phyloP scores from a whole-genome alignment of 2,113 vertebrate genomes.

The Dasyurus viverrinus region DNA sequence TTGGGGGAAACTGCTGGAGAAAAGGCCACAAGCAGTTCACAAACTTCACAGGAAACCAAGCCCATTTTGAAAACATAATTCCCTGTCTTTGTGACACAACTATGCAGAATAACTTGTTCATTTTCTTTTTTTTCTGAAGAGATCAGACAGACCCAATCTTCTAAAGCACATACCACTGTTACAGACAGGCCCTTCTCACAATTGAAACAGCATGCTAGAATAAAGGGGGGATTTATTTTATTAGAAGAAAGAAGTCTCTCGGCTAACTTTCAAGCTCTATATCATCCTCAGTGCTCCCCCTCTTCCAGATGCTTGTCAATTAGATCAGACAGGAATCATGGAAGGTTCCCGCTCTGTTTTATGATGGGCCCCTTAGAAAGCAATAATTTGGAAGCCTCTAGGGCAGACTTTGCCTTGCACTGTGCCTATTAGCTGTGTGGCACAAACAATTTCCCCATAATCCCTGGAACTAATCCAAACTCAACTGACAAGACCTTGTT shows the following conservation, averaged over 20 bases:
- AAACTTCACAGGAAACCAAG: neutral
- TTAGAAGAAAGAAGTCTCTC: conserved; percentile 14
- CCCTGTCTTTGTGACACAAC: neutral
- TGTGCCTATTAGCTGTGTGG: neutral
- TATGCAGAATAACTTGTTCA: neutral
- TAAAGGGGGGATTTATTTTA: conserved; percentile 40
- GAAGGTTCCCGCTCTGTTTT: conserved; percentile 26
- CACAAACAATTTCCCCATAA: neutral
- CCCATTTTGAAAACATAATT: conserved; percentile 15
- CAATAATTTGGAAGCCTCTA: neutral
- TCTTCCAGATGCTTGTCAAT: conserved; percentile 31
- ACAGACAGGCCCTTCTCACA: conserved; percentile 2
- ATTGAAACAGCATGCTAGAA: neutral
- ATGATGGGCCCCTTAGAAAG: conserved; percentile 4
- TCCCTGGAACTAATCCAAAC: neutral
- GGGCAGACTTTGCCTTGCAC: neutral
- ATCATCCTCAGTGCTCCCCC: conserved; percentile 19
- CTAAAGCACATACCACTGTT: neutral
- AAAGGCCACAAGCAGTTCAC: neutral
- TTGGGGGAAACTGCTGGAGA: neutral
- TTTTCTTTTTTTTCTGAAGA: neutral
- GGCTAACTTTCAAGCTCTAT: conserved; percentile 22
- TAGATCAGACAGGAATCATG: neutral
- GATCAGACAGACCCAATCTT: conserved; percentile 35
- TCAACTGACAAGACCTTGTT: neutral